Base-by-base conservation (phyloP, 2,888 invertebrate genomes). In the Aradus depressus region DNA sequence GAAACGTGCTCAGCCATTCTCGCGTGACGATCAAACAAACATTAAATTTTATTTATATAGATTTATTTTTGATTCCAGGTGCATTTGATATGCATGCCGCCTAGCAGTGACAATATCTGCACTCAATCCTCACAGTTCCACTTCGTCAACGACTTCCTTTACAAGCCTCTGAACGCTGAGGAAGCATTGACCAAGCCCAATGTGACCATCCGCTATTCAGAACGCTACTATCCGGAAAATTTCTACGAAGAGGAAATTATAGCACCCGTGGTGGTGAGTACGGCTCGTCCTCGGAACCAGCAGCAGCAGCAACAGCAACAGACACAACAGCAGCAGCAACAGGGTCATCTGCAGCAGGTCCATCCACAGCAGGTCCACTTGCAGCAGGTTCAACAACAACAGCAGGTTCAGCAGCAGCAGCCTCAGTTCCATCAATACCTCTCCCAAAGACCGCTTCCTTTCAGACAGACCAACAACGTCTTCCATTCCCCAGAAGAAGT, bases 21-120 rank as follows among this genome's bases (percentile, higher is more conserved):
- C 31, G 31, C 10, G 31, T 10, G 8, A 28, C 10, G 31, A 8
- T 10, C 8, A 10, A 28, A 28, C 31, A 28, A 28, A 28, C 8
- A 10, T 8, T 28, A 28, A 10, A 10, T 10, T 14, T 10, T 14
- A 10, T 10, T 5, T 35, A 10, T 35, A 14, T 14, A 10, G 14
- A 14, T 14, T 10, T 28, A 28, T 10, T 10, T 28, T 35, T 23
- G 1, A 22, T 31, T 44, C 60, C 74, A 90, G 81, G 88, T 91
- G 12, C 91, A 92, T 65, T 70, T 92, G 56, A 91, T 91, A 66
- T 92, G 91, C 70, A 90, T 91, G 85, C 90, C 90, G 3, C 88
- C 89, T 3, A 83, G 82, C 22, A 81, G 81, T 52, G 91, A 91
- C 63, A 90, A 85, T 69, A 88, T 83, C 63, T 92, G 91, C 71